A percentile compares a stretch with the other conserved stretches of the same genome.
These are phyloP conservation scores for Eonycteris spelaea DNA, from an alignment of 2,113 vertebrate species.

Conservation along the genomic window DNA sequence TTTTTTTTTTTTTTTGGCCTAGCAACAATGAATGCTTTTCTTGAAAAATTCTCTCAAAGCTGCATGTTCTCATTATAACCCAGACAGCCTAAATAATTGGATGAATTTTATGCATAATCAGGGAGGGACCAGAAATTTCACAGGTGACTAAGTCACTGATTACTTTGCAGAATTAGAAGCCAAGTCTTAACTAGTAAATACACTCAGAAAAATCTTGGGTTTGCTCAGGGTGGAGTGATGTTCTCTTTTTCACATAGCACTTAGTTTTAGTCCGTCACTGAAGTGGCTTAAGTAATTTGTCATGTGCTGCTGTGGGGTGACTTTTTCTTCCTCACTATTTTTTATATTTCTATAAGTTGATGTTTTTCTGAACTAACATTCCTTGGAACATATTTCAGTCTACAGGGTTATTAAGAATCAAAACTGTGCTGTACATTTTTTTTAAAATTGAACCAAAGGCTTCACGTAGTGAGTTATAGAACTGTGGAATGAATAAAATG, in stretches of 20 bases:
- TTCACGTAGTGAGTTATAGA: neutral
- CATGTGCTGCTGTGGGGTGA: rapidly evolving
- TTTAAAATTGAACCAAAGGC: neutral
- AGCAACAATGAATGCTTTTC: neutral
- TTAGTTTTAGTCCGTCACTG: neutral
- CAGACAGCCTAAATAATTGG: neutral
- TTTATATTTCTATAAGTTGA: neutral
- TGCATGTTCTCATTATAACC: neutral
- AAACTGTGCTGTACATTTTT: neutral
- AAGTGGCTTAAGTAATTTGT: neutral
- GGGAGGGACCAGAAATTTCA: conserved; percentile 51
- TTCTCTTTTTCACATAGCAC: neutral
- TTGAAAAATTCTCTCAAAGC: neutral
- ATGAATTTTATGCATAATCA: conserved; percentile 35
- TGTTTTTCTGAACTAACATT: neutral
- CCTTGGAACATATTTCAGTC: neutral
- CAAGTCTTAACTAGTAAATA: conserved; percentile 21
- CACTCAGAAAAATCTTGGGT: conserved; percentile 51
- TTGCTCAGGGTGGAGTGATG: neutral
- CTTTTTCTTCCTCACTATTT: neutral
- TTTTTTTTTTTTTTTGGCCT: neutral
- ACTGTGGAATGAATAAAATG: neutral
- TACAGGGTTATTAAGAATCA: neutral
- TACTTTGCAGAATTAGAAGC: conserved; percentile 55
- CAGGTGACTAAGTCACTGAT: conserved; percentile 68